Percentiles rank a stretch among this genome's conserved stretches.
Conservation (phyloP, 2,888 invertebrate genomes). For the Cheilosia grossa region DNA sequence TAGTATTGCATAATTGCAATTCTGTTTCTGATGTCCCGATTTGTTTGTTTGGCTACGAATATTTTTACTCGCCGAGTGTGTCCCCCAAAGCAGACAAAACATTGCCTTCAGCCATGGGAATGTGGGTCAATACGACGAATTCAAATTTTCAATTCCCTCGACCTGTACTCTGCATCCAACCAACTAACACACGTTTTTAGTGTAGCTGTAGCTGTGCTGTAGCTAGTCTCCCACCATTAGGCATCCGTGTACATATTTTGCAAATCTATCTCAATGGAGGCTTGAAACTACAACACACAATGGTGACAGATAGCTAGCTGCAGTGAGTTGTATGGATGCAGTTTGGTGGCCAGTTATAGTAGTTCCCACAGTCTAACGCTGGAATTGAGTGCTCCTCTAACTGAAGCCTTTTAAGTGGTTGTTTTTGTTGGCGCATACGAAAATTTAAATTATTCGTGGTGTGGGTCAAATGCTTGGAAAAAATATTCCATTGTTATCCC, state of each 20-base stretch:
- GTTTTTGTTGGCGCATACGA: constrained; percentile 21
- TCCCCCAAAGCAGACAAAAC: constrained; percentile 18
- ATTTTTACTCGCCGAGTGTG: constrained; percentile 30
- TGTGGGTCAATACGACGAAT: constrained; percentile 51
- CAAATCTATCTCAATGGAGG: constrained; percentile 53
- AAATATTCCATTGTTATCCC: constrained; percentile 59
- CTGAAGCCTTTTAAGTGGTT: constrained; percentile 46
- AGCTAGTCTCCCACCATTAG: constrained; percentile 17
- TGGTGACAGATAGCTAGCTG: constrained; percentile 58
- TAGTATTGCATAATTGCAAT: constrained; percentile 48
- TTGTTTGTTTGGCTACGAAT: constrained; percentile 34
- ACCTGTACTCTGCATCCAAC: constrained; percentile 1
- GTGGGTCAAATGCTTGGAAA: constrained; percentile 61
- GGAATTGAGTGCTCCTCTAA: constrained; percentile 36
- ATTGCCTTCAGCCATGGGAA: constrained; percentile 21
- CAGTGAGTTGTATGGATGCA: constrained; percentile 56
- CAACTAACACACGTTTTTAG: constrained; percentile 6
- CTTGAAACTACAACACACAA: constrained; percentile 24
- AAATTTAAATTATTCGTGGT: constrained; percentile 53
- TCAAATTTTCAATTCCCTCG: constrained; percentile 45
- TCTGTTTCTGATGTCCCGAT: constrained; percentile 56
- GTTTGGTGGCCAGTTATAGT: constrained; percentile 50
- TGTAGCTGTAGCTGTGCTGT: constrained; percentile 7
- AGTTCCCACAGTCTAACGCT: constrained; percentile 53
- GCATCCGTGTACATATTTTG: constrained; percentile 7